Conservation (phyloP, 2,888 invertebrate species). For the Ormyrus rosae region DNA sequence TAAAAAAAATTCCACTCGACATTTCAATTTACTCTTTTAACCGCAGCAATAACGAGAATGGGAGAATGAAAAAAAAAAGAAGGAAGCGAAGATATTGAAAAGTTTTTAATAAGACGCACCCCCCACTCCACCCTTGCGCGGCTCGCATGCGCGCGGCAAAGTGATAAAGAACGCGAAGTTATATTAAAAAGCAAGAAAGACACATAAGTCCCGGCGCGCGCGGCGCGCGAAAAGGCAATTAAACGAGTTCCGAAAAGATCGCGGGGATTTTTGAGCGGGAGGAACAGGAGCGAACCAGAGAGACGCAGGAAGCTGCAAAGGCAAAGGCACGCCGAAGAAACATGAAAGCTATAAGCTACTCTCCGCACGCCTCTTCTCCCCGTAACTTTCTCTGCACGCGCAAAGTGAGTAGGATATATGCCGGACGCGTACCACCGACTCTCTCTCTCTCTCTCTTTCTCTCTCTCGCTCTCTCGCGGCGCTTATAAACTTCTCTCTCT, state of each 20-base stretch:
- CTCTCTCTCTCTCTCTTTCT: no score
- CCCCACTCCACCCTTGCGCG: no score
- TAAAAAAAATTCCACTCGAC: no score
- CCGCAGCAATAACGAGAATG: no score
- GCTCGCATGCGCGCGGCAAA: neutral
- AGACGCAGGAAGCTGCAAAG: neutral
- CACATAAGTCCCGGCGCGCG: slow-evolving; percentile 31
- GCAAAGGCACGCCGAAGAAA: slow-evolving; percentile 17
- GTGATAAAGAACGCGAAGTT: slow-evolving; percentile 41
- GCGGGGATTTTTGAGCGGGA: slow-evolving; percentile 33
- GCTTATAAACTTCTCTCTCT: slow-evolving; percentile 44
- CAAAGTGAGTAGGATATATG: slow-evolving; percentile 3
- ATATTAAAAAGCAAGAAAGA: slow-evolving; percentile 43
- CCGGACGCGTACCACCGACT: slow-evolving; percentile 19
- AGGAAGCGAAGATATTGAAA: neutral
- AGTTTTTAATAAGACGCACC: neutral
- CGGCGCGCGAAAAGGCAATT: slow-evolving; percentile 40
- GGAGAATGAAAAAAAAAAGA: neutral
- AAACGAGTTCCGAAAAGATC: slow-evolving; percentile 47
- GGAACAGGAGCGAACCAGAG: neutral
- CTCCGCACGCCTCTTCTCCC: slow-evolving; percentile 8
- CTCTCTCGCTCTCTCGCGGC: neutral
- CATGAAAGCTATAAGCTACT: slow-evolving; percentile 43
- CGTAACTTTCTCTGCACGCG: slow-evolving; percentile 5
- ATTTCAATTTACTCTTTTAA: no score